These are phyloP conservation scores for Podarcis muralis DNA, from an alignment of 2,113 vertebrate species.

Conservation along the genomic window DNA sequence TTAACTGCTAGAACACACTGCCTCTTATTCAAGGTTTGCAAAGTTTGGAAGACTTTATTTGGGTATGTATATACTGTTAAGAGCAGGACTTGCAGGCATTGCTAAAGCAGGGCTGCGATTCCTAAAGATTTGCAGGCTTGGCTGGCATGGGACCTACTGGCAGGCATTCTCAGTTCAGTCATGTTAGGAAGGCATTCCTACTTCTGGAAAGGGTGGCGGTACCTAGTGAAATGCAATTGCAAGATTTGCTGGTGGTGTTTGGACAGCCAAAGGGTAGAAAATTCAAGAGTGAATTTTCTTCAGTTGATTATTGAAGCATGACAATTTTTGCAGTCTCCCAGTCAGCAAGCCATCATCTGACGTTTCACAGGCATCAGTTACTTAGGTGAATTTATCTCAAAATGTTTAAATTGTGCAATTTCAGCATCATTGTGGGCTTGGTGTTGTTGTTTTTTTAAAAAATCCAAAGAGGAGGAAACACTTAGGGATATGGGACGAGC, in stretches of 20 bases:
- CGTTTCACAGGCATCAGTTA: neutral
- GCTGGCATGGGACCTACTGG: neutral
- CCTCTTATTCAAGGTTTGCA: neutral
- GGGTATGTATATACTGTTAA: neutral
- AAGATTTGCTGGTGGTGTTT: neutral
- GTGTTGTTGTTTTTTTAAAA: neutral
- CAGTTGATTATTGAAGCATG: neutral
- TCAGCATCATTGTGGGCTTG: neutral
- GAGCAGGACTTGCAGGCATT: neutral
- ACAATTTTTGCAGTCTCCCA: neutral
- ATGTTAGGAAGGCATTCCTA: neutral
- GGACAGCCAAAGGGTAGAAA: neutral
- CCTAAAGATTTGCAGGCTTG: neutral
- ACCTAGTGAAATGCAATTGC: neutral
- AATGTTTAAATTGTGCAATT: neutral
- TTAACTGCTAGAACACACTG: neutral
- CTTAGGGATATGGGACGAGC: too few species aligned
- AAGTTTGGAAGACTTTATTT: neutral
- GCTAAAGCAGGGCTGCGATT: neutral
- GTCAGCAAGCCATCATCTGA: neutral
- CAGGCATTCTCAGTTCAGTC: neutral
- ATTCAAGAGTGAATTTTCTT: neutral
- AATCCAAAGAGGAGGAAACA: neutral
- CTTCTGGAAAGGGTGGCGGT: neutral
- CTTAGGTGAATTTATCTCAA: neutral